Conservation (phyloP, 2,888 invertebrate species). For the Marronus borbonicus region DNA sequence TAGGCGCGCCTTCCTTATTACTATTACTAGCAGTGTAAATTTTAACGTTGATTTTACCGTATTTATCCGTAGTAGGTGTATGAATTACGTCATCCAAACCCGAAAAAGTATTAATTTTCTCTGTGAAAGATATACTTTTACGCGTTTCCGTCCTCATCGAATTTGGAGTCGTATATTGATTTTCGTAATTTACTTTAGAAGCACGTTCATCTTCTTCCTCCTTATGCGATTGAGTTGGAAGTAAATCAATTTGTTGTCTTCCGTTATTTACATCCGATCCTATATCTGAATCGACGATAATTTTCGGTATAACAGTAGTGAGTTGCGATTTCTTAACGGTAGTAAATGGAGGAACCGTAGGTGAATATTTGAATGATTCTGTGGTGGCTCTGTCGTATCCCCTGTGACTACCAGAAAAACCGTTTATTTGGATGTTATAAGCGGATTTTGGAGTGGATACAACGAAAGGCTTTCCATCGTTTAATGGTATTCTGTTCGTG, state of each 20-base stretch:
- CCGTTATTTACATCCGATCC: not conserved
- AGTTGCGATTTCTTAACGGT: slow-evolving; percentile 54
- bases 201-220: not conserved
- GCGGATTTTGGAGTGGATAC: slow-evolving; percentile 57
- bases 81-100: slow-evolving; percentile 38
- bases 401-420: not conserved
- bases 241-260: not conserved
- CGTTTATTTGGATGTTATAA: slow-evolving; percentile 38
- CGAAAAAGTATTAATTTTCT: slow-evolving; percentile 38
- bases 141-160: not conserved
- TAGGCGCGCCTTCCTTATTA: not conserved
- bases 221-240: not conserved
- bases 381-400: slow-evolving; percentile 28
- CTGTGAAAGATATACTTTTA: slow-evolving; percentile 21
- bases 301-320: slow-evolving; percentile 13
- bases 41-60: not conserved
- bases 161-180: slow-evolving; percentile 29
- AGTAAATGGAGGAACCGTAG: slow-evolving; percentile 59
- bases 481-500: slow-evolving; percentile 62
- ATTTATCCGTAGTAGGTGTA: slow-evolving; percentile 14
- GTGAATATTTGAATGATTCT: slow-evolving; percentile 55
- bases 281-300: slow-evolving; percentile 25
- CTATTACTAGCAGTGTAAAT: not conserved
- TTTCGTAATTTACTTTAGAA: not conserved
- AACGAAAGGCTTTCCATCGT: slow-evolving; percentile 66